Evolutionary conservation across 37 sponge, comb jelly and placozoan species (phyloP), one percentile per base, ranked within the genome.

Genomic region (Halichondria panicea): DNA sequence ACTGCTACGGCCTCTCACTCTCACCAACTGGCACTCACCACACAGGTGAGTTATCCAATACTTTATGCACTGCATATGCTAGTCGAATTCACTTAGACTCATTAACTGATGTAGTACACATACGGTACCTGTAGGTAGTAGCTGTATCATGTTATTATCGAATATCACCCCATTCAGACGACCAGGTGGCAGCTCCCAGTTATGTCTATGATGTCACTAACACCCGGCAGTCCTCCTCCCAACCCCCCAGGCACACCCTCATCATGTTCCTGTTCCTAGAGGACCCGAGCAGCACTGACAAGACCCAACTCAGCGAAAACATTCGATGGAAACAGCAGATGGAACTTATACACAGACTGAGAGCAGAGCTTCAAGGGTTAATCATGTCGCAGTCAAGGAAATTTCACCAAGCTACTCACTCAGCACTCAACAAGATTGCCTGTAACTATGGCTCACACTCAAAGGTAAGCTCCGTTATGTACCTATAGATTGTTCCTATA

Each of bases 391-490:
- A 78, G 19, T 40, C 67, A 42, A 65, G 55, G 15, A 65, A 72
- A 24, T 64, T 86, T 32, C 67, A 67, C 3, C 63, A 65, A 45
- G 85, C 81, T 5, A 37, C 50, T 25, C 85, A 84, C 28, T 69
- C 71, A 28, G 85, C 56, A 31, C 75, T 89, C 9, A 80, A 84
- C 45, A 84, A 80, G 55, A 58, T 89, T 21, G 32, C 84, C 58
- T 78, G 57, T 60, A 89, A 89, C 69, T 80, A 89, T 43, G 35
- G 38, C 13, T 50, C 45, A 34, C 36, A 62, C 50, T 36, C 7
- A 38, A 68, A 81, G 82, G 88, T 87, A 57, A 34, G 27, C 36
- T 62, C 4, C 31, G 11, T 13, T 39, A 12, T 28, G 41, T 78
- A 1, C 22, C 45, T 37, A 72, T 55, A 28, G 32, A 55, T 36